These are phyloP conservation scores for Champsocephalus gunnari DNA, from an alignment of 2,797 vertebrate genomes.

Conservation along the genomic window DNA sequence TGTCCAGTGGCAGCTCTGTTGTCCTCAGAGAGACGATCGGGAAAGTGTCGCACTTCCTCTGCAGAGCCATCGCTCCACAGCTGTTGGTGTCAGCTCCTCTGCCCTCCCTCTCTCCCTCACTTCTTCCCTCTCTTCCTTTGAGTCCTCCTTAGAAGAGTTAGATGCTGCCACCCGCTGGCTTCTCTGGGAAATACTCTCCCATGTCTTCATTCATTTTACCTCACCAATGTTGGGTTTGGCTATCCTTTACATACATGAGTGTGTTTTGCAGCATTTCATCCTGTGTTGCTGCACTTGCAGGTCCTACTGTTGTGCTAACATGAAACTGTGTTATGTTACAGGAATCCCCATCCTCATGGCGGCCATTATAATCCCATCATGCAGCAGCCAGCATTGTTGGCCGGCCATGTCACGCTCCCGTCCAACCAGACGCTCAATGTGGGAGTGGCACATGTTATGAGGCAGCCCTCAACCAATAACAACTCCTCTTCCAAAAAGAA, in stretches of 20 bases:
- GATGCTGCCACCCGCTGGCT: conserved; percentile 82
- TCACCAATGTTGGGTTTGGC: neutral
- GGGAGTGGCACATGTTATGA: conserved; percentile 98
- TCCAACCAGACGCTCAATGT: conserved; percentile 96
- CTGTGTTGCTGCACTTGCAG: neutral
- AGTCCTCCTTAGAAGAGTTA: conserved; percentile 39
- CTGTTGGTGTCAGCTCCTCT: conserved; percentile 81
- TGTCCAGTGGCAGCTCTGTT: conserved; percentile 72
- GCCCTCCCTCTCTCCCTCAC: conserved; percentile 65
- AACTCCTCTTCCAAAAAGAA: conserved; percentile 92
- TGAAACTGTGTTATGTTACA: conserved; percentile 67
- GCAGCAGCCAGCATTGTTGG: conserved; percentile 96
- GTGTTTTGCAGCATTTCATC: neutral
- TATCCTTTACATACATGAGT: neutral
- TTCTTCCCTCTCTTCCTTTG: conserved; percentile 27
- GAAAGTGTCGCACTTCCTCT: conserved; percentile 87
- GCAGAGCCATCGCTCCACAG: conserved; percentile 83
- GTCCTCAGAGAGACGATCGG: conserved; percentile 77
- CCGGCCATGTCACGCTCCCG: conserved; percentile 94
- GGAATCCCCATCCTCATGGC: conserved; percentile 94
- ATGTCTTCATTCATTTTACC: neutral
- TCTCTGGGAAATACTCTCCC: conserved; percentile 31
- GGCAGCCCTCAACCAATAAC: conserved; percentile 91
- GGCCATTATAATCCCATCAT: conserved; percentile 99
- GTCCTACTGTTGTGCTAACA: conserved; percentile 8